Evolutionary conservation across 2,113 vertebrate genomes (phyloP).

Genomic region (Chloebia gouldiae): DNA sequence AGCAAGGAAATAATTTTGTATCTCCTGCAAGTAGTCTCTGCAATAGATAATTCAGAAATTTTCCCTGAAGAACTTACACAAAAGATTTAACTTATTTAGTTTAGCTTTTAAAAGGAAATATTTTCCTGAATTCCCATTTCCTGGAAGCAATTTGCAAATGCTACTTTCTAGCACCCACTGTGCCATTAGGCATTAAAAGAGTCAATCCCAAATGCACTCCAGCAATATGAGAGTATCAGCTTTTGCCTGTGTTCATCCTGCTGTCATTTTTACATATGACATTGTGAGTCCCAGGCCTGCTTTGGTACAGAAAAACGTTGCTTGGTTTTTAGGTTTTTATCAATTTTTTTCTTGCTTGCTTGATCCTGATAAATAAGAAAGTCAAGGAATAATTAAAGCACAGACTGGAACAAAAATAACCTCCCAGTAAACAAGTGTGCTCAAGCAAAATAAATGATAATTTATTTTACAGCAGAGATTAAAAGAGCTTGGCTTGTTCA

Average conservation of each 20-base stretch:
- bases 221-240: background rate
- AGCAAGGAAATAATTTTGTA: background rate
- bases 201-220: background rate
- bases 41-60: background rate
- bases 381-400: slow-evolving; percentile 20
- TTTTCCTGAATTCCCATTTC: background rate
- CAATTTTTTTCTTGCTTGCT: background rate
- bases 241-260: background rate
- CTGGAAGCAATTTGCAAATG: background rate
- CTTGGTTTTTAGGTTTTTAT: background rate
- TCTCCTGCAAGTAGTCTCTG: background rate
- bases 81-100: background rate
- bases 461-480: slow-evolving; percentile 50
- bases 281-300: background rate
- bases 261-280: background rate
- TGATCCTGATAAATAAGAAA: background rate
- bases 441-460: slow-evolving; percentile 51
- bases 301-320: background rate
- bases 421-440: slow-evolving; percentile 9
- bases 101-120: background rate
- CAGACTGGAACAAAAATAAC: background rate
- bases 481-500: slow-evolving; percentile 46
- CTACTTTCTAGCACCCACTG: background rate
- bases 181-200: background rate
- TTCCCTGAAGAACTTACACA: background rate